These are phyloP conservation scores for Motacilla tschutschensis DNA, from an alignment of 2,113 vertebrate species.

Conservation along the genomic window DNA sequence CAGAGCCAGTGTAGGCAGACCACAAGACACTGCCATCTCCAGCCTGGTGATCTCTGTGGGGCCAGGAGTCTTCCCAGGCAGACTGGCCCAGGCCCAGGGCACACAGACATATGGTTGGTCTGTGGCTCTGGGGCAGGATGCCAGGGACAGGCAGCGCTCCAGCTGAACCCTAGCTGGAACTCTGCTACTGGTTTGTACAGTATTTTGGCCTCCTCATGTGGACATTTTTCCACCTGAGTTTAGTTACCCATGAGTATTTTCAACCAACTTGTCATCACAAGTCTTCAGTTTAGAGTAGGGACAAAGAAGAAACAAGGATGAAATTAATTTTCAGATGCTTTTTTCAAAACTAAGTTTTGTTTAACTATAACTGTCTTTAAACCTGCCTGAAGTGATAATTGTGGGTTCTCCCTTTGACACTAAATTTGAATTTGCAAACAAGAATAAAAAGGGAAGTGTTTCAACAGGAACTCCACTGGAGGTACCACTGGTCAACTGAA, in stretches of 20 bases:
- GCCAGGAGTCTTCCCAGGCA: not conserved
- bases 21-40: not conserved
- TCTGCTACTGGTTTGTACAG: not conserved
- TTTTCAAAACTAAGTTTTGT: not conserved
- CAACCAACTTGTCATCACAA: not conserved
- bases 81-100: not conserved
- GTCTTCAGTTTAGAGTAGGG: not conserved
- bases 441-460: not conserved
- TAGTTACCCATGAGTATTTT: not conserved
- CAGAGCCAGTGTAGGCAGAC: not conserved
- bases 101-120: not conserved
- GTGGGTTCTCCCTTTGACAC: not conserved
- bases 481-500: not conserved
- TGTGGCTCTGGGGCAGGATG: not conserved
- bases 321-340: not conserved
- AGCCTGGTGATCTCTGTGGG: not conserved
- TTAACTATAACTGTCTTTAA: not conserved
- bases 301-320: not conserved
- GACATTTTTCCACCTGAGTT: not conserved
- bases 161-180: not conserved
- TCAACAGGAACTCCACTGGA: not conserved
- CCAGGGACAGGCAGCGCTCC: not conserved
- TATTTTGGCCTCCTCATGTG: not conserved
- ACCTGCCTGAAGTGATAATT: not conserved
- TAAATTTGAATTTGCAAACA: not conserved